Conservation (phyloP, 2,888 invertebrate genomes). For the Lepidonotus clava region DNA sequence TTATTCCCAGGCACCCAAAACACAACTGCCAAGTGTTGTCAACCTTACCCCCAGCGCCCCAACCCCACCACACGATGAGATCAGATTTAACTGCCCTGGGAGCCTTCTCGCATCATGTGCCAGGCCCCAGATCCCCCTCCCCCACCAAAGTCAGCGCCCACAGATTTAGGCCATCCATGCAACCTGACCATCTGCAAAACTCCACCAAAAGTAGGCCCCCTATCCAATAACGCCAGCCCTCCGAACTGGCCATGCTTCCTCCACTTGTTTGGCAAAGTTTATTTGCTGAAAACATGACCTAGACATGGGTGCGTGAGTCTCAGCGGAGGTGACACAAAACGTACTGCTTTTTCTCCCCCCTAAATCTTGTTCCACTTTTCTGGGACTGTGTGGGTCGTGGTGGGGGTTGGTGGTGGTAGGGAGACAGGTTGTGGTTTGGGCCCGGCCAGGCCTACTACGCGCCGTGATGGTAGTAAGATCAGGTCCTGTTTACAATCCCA, state of each 20-base stretch:
- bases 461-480: background rate
- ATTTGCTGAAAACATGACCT: slow-evolving; percentile 38
- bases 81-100: slow-evolving; percentile 21
- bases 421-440: background rate
- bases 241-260: background rate
- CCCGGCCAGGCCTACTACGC: background rate
- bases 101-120: too few species aligned
- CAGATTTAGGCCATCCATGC: too few species aligned
- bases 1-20: slow-evolving; percentile 39
- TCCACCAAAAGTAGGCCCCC: too few species aligned
- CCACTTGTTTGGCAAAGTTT: background rate
- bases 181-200: too few species aligned
- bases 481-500: background rate
- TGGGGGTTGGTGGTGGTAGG: background rate
- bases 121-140: background rate
- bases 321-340: background rate
- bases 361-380: background rate
- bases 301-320: background rate
- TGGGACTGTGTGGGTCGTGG: background rate
- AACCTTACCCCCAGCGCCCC: background rate
- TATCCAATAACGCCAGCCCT: background rate
- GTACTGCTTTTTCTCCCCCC: background rate
- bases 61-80: background rate
- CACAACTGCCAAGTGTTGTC: background rate
- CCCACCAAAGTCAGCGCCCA: too few species aligned